Evolutionary conservation across 2,113 vertebrate genomes (phyloP).

Genomic region (Bos indicus): DNA sequence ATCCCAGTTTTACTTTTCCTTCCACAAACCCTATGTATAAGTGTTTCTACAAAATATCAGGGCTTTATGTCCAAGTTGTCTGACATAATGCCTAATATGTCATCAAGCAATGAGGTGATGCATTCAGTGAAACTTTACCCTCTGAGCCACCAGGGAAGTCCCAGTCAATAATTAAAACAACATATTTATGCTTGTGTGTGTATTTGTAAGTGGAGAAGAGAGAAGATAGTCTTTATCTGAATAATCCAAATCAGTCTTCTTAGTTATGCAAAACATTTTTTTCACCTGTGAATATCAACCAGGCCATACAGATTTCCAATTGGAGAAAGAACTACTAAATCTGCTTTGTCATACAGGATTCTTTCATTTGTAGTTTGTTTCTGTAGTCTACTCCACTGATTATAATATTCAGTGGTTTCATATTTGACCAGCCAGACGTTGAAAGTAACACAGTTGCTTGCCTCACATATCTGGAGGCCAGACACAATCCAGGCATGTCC

Average conservation of each 20-base stretch:
- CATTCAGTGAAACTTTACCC: neutral
- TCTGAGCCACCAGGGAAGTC: neutral
- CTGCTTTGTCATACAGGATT: neutral
- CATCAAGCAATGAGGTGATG: neutral
- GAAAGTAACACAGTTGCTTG: neutral
- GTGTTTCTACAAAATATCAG: neutral
- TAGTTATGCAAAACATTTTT: neutral
- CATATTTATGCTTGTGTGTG: neutral
- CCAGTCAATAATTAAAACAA: neutral
- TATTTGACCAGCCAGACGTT: neutral
- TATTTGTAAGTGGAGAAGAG: neutral
- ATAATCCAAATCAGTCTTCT: neutral
- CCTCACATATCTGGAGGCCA: neutral
- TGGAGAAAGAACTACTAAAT: neutral
- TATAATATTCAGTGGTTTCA: neutral
- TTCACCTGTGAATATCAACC: neutral
- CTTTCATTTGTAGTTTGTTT: neutral
- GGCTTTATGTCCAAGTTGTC: neutral
- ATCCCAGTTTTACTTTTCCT: neutral
- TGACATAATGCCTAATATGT: neutral
- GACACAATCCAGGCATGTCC: neutral
- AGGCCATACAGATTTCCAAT: neutral
- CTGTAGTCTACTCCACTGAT: neutral
- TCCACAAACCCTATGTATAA: neutral
- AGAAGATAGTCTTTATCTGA: neutral